Base-by-base conservation (phyloP, 2,113 vertebrate species). In the Ammodramus savannarum region DNA sequence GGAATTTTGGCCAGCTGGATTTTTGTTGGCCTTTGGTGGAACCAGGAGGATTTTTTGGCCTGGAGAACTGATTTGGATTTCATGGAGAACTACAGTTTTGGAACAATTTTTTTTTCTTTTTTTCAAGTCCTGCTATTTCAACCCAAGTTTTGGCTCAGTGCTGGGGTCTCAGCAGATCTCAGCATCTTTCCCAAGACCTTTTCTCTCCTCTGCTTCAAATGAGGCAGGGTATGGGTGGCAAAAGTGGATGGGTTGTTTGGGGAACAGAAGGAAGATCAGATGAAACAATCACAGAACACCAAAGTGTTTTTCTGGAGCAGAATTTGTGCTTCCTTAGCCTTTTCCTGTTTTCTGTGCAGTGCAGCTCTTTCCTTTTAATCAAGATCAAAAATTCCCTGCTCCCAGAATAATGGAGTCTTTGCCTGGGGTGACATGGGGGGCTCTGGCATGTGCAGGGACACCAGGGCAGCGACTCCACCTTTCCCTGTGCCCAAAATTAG, bases 241-340 rank as follows among this genome's bases (percentile, higher is more conserved):
- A 62, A 89, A 57, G 14, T 4, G 19, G 32, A 39, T 22, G 41
- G 19, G 17, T 49, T 29, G 3, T 79, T 87, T 71, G 4, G 25
- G 67, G 85, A 72, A 44, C 25, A 92, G 52, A 36, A 92, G 36
- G 58, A 3, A 1, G 44, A 76, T 39, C 54, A 57, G 72, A 62
- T 69, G 58, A 79, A 78, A 52, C 43, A 38, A 0, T 27, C 43
- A 43, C 4, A 3, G 78, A 87, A 65, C 0, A 0, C 4, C 14
- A 63, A 59, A 0, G 4, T 19, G 34, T 55, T 91, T 67, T 69
- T 31, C 71, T 68, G 34, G 82, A 75, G 63, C 77, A 1, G 3
- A 26, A n/a, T 1, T 13, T 78, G 32, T n/a, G 54, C 52, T 74
- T 78, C 80, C 51, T 68, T 67, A 62, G 71, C 66, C 36, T 77